These are phyloP conservation scores for Lepas anatifera DNA, from an alignment of 2,888 invertebrate genomes.

Conservation along the genomic window DNA sequence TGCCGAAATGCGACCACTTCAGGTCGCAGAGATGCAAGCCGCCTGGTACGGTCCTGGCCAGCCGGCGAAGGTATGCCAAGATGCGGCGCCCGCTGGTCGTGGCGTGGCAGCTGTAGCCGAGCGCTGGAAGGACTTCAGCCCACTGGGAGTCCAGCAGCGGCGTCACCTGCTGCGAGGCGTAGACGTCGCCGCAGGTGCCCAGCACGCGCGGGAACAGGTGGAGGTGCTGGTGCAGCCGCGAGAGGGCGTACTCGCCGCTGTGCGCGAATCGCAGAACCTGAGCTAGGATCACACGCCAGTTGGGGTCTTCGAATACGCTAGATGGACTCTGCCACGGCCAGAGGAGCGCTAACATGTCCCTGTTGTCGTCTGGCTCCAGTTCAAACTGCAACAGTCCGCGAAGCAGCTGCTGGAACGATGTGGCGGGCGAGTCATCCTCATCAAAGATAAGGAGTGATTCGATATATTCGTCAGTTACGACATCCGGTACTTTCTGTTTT, in stretches of 20 bases:
- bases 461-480: not conserved
- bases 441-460: not conserved
- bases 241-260: conserved; percentile 52
- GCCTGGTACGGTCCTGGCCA: conserved; percentile 46
- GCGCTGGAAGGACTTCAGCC: not conserved
- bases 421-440: not conserved
- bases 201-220: conserved; percentile 51
- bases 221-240: conserved; percentile 45
- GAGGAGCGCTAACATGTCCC: not conserved
- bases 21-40: conserved; percentile 55
- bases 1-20: conserved; percentile 52
- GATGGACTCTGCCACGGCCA: not conserved
- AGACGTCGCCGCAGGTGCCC: conserved; percentile 53
- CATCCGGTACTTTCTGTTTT: not conserved
- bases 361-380: not conserved
- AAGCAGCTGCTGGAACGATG: not conserved
- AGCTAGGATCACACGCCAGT: conserved; percentile 36
- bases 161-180: conserved; percentile 47
- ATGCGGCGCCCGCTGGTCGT: conserved; percentile 38
- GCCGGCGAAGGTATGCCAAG: conserved; percentile 45
- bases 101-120: conserved; percentile 18
- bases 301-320: not conserved
- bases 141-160: not conserved
- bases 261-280: conserved; percentile 50
- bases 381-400: not conserved